Evolutionary conservation across 2,888 invertebrate species (phyloP).

Genomic region (Ennomos quercinarius): DNA sequence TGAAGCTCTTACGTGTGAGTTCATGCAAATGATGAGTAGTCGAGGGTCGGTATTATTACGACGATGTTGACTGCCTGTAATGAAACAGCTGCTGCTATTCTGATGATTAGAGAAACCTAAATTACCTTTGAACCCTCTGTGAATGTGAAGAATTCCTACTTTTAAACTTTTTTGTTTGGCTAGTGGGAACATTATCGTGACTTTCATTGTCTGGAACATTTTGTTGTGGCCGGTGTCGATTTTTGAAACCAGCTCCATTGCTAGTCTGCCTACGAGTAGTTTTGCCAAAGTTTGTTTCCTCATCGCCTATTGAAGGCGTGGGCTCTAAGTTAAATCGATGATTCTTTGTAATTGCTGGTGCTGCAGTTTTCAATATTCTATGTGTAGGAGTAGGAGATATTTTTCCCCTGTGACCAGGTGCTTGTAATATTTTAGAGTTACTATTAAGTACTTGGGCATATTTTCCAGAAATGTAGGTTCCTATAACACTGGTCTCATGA

Average conservation of each 20-base stretch:
- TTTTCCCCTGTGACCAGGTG: constrained; percentile 84
- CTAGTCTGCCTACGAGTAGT: constrained; percentile 82
- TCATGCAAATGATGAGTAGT: constrained; percentile 33
- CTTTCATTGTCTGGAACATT: constrained; percentile 69
- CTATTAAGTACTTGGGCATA: constrained; percentile 95
- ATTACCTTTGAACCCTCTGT: constrained; percentile 76
- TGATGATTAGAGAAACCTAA: constrained; percentile 22
- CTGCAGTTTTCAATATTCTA: constrained; percentile 91
- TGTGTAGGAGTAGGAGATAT: constrained; percentile 88
- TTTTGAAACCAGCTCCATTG: constrained; percentile 83
- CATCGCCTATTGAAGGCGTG: constrained; percentile 86
- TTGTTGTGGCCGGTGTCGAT: constrained; percentile 79
- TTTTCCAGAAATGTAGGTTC: constrained; percentile 94
- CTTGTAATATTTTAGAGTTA: constrained; percentile 88
- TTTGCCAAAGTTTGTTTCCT: constrained; percentile 85
- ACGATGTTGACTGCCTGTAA: constrained; percentile 31
- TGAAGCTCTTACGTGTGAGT: constrained; percentile 28
- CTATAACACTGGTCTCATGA: constrained; percentile 95
- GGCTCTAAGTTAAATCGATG: constrained; percentile 87
- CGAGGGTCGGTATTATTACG: constrained; percentile 37
- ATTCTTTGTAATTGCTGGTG: constrained; percentile 85
- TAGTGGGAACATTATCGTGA: constrained; percentile 63
- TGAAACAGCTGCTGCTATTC: constrained; percentile 32
- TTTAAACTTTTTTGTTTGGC: constrained; percentile 77
- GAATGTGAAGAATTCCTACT: constrained; percentile 69